Conservation (phyloP, 2,797 vertebrate genomes). For the Diplodus puntazzo region DNA sequence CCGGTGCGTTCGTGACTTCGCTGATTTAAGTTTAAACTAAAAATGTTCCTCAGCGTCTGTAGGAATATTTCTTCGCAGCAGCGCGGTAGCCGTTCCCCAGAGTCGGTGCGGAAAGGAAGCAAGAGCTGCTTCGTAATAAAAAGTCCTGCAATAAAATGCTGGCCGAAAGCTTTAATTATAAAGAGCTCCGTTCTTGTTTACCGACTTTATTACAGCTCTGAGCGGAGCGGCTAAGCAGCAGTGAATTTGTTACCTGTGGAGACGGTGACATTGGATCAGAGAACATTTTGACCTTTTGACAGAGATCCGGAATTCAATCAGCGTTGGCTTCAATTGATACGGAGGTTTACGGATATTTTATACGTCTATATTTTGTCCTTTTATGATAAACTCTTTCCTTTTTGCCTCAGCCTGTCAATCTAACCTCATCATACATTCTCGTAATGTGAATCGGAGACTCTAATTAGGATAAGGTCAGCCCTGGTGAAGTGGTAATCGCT, state of each 20-base stretch:
- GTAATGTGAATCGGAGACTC: slow-evolving; percentile 63
- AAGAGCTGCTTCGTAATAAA: neutral
- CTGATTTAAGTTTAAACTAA: too few relatives aligned
- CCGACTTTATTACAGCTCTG: slow-evolving; percentile 12
- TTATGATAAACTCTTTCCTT: too few relatives aligned
- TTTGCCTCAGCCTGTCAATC: slow-evolving; percentile 11
- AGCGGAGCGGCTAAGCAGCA: neutral
- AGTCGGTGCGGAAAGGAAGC: neutral
- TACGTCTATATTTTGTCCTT: too few relatives aligned
- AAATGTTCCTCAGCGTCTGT: neutral
- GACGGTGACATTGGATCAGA: too few relatives aligned
- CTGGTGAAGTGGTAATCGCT: slow-evolving; percentile 63
- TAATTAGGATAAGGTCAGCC: slow-evolving; percentile 73
- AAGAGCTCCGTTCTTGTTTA: neutral
- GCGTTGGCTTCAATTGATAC: neutral
- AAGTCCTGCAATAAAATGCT: neutral
- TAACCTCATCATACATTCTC: slow-evolving; percentile 52
- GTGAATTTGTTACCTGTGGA: neutral
- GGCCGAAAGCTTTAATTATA: slow-evolving; percentile 5
- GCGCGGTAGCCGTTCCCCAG: neutral
- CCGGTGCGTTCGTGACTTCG: too few relatives aligned
- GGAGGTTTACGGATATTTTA: neutral
- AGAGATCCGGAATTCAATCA: too few relatives aligned
- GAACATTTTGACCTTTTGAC: neutral
- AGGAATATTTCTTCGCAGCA: neutral